Evolutionary conservation across 1,140 invertebrate species (phyloP).

Genomic region (Homarus americanus): DNA sequence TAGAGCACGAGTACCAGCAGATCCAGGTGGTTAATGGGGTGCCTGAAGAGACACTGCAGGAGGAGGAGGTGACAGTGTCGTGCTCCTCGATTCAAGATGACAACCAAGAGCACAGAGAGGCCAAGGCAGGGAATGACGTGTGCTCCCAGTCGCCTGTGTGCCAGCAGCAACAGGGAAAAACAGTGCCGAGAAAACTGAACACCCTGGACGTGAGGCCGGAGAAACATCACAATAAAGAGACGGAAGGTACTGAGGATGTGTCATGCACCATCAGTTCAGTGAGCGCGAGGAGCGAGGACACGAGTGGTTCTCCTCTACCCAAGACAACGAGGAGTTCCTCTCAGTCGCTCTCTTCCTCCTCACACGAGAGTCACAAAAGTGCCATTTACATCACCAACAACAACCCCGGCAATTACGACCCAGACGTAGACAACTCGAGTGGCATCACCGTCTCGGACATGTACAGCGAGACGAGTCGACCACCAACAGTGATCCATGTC

Average conservation of each 20-base stretch:
- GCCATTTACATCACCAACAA: slow-evolving; percentile 42
- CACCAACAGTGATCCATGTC: slow-evolving; percentile 53
- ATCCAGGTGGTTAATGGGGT: slow-evolving; percentile 1
- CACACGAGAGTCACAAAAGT: slow-evolving; percentile 53
- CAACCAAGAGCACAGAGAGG: no score
- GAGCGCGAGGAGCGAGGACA: background rate
- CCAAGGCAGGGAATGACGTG: no score
- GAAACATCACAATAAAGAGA: slow-evolving; percentile 7
- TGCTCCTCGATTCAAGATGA: no score
- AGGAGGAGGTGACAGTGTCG: background rate
- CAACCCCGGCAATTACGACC: background rate
- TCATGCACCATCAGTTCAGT: slow-evolving; percentile 12
- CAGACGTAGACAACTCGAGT: slow-evolving; percentile 1
- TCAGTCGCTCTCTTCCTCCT: slow-evolving; percentile 25
- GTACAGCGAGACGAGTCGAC: slow-evolving; percentile 33
- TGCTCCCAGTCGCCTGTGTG: no score
- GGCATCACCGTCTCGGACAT: slow-evolving; percentile 42
- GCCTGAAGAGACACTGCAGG: background rate
- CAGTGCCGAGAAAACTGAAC: slow-evolving; percentile 2
- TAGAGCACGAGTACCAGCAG: slow-evolving; percentile 49
- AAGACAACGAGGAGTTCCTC: slow-evolving; percentile 18
- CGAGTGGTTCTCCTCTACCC: background rate
- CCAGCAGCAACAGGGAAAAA: slow-evolving; percentile 9
- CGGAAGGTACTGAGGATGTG: background rate
- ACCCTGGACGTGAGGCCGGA: slow-evolving; percentile 60